These are phyloP conservation scores for Pelochelys cantorii DNA, from an alignment of 2,797 vertebrate species.

Conservation along the genomic window DNA sequence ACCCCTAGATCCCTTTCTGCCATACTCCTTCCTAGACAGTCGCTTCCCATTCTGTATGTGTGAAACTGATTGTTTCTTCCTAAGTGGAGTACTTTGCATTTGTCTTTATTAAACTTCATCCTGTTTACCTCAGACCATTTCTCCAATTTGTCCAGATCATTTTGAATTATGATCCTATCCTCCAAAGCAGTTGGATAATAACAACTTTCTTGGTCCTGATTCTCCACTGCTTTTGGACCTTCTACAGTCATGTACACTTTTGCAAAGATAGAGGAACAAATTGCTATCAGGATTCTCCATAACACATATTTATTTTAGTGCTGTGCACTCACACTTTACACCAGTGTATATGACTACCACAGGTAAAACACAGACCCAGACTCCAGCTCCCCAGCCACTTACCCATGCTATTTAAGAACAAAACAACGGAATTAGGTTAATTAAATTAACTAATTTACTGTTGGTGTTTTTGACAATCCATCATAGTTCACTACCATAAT, in stretches of 20 bases:
- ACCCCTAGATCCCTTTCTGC: too few relatives aligned
- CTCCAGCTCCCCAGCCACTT: not conserved
- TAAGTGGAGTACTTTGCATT: too few relatives aligned
- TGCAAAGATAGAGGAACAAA: not conserved
- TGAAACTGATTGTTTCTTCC: too few relatives aligned
- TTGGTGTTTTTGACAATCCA: not conserved
- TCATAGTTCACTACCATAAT: not conserved
- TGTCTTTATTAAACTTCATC: too few relatives aligned
- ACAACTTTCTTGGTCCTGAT: not conserved
- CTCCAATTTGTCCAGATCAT: too few relatives aligned
- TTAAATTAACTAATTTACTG: constrained; percentile 14
- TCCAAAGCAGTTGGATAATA: not conserved
- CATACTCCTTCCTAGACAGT: too few relatives aligned
- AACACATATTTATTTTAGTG: not conserved
- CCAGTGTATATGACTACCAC: not conserved
- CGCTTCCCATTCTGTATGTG: too few relatives aligned
- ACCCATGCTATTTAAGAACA: not conserved
- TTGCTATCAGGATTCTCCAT: not conserved
- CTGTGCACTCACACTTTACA: not conserved
- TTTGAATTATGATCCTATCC: too few relatives aligned
- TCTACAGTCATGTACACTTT: not conserved
- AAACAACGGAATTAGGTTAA: not conserved
- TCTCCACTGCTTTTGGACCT: not conserved
- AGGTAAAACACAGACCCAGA: not conserved
- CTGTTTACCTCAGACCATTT: too few relatives aligned